phyloP scores from a whole-genome alignment of 2,797 vertebrate genomes.

The Typhlichthys subterraneus region DNA sequence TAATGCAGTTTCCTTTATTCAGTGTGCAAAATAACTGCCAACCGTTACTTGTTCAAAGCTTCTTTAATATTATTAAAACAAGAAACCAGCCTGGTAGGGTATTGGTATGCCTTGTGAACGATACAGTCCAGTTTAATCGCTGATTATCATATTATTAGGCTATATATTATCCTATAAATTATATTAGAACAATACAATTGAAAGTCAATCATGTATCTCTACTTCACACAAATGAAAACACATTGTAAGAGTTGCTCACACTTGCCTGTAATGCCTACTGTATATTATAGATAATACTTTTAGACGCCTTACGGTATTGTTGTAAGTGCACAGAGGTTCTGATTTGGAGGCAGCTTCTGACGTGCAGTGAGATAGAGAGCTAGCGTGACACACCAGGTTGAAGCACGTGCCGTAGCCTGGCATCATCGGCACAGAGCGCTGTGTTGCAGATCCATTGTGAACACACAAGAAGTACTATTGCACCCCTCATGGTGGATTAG shows the following conservation, averaged over 20 bases:
- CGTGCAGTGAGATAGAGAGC: conserved; percentile 9
- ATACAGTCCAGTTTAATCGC: too few relatives aligned
- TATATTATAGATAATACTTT: too few relatives aligned
- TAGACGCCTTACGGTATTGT: too few relatives aligned
- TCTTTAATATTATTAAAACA: too few relatives aligned
- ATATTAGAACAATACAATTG: background rate
- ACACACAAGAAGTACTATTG: conserved; percentile 12
- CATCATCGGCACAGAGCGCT: conserved; percentile 36
- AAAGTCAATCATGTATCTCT: background rate
- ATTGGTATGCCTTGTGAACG: too few relatives aligned
- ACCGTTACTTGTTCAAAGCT: too few relatives aligned
- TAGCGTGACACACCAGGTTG: conserved; percentile 20
- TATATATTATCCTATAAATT: background rate
- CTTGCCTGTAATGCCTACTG: background rate
- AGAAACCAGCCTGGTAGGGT: too few relatives aligned
- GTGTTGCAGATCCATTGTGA: conserved; percentile 68
- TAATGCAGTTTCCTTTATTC: too few relatives aligned
- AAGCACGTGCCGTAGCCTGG: conserved; percentile 1
- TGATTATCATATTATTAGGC: too few relatives aligned
- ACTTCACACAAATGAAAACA: conserved; percentile 1
- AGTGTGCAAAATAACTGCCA: too few relatives aligned
- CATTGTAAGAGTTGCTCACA: conserved; percentile 40
- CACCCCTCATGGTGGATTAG: conserved; percentile 54
- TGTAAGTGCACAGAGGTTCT: too few relatives aligned
- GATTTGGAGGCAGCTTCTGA: too few relatives aligned